phyloP scores from a whole-genome alignment of 1,140 invertebrate species.

The Hylaeus volcanicus region DNA sequence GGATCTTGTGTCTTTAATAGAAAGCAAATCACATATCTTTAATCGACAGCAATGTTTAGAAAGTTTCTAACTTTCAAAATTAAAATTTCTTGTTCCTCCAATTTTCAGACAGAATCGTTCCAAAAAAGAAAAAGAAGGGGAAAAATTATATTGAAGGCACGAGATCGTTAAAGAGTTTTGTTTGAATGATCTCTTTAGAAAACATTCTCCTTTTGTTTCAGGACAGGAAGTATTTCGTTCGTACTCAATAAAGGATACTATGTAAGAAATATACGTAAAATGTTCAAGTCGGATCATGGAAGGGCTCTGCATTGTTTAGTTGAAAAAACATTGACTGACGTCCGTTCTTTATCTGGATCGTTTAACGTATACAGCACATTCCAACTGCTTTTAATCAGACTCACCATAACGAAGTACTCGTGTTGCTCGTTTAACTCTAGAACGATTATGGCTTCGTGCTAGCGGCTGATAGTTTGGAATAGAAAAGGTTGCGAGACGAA shows the following conservation, averaged over 20 bases:
- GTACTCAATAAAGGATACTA: slow-evolving; percentile 63
- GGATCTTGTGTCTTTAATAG: slow-evolving; percentile 19
- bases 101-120: background rate
- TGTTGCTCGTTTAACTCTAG: slow-evolving; percentile 31
- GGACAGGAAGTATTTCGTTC: slow-evolving; percentile 69
- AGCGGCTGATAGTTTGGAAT: slow-evolving; percentile 33
- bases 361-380: slow-evolving; percentile 68
- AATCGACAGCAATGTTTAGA: background rate
- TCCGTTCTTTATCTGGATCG: slow-evolving; percentile 56
- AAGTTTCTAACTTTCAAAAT: background rate
- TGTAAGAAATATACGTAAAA: slow-evolving; percentile 44
- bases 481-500: slow-evolving; percentile 17
- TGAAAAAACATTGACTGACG: slow-evolving; percentile 63
- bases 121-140: background rate
- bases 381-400: slow-evolving; percentile 68
- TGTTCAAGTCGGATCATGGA: slow-evolving; percentile 21
- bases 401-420: slow-evolving; percentile 43
- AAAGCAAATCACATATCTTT: background rate
- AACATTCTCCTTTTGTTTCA: slow-evolving; percentile 69
- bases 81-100: background rate
- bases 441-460: slow-evolving; percentile 28
- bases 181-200: slow-evolving; percentile 12
- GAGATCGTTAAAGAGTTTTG: background rate
- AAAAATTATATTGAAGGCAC: slow-evolving; percentile 18
- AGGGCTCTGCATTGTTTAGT: slow-evolving; percentile 67